Evolutionary conservation across 2,797 vertebrate species (phyloP).

Genomic region (Protonibea diacanthus): DNA sequence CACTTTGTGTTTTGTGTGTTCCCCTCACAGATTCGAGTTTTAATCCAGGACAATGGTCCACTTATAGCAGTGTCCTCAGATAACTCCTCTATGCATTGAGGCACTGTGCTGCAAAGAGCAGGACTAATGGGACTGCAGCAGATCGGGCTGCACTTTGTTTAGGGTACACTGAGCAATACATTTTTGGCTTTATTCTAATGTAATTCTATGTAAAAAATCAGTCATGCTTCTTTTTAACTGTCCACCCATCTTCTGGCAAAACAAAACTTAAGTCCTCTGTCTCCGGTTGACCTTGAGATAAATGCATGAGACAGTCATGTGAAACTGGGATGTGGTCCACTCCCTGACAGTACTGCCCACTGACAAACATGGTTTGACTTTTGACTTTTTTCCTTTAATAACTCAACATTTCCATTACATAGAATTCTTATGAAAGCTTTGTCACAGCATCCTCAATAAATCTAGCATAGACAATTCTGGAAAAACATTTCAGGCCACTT

Average conservation of each 20-base stretch:
- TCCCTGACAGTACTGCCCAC: neutral
- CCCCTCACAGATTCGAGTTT: constrained; percentile 29
- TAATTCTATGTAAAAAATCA: too few relatives aligned
- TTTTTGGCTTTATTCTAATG: neutral
- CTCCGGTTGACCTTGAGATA: constrained; percentile 28
- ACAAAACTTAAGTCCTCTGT: constrained; percentile 6
- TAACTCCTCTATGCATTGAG: neutral
- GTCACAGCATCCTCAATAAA: constrained; percentile 24
- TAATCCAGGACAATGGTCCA: constrained; percentile 42
- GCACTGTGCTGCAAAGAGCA: constrained; percentile 6
- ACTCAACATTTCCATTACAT: constrained; percentile 1
- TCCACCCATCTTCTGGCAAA: neutral
- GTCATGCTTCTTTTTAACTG: too few relatives aligned
- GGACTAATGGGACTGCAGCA: constrained; percentile 19
- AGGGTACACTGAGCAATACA: neutral
- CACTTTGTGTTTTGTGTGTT: constrained; percentile 32
- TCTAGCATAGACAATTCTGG: neutral
- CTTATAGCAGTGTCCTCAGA: constrained; percentile 36
- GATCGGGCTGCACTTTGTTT: neutral
- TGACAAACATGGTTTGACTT: constrained; percentile 1
- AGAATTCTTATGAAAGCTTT: neutral
- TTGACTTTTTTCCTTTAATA: constrained; percentile 21
- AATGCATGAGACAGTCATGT: neutral
- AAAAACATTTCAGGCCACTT: constrained; percentile 7
- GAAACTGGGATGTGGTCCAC: constrained; percentile 25